Base-by-base conservation (phyloP, 2,888 invertebrate genomes). In the Agrypnus murinus region DNA sequence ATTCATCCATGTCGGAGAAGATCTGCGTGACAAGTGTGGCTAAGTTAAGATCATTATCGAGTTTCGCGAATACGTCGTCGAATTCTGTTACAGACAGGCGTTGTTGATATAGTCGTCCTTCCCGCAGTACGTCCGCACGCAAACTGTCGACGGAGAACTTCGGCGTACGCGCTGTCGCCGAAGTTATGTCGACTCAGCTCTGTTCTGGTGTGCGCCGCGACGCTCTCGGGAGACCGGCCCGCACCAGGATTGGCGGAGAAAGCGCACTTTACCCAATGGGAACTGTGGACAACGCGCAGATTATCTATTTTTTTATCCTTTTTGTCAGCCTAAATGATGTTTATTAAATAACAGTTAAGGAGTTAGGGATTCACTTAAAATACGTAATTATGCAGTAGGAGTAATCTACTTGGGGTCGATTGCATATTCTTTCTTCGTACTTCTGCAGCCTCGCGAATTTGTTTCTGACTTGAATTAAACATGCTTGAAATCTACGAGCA, bases 161-260 rank as follows among this genome's bases (percentile, higher is more conserved):
- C n/a, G 59, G 32, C 65, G 59, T 63, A 62, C 66, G 69, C 68
- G 69, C 64, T 62, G 64, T 71, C 74, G 71, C 58, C 65, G 60
- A 40, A 71, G 59, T 72, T 15, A 57, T 65, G 68, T 70, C 63
- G 67, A 70, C 66, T 66, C 58, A 45, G 72, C 65, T 62, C 60
- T 58, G 58, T 65, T 68, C 64, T 66, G 71, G 62, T 75, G 72
- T 71, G 69, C 75, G 68, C 73, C 74, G 74, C 75, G 74, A 69
- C 74, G 73, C 64, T 72, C 74, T 73, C 66, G 64, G 69, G 73
- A 71, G 71, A 73, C 72, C 78, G 77, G 74, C 75, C 73, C 75
- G 77, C 55, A 65, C 66, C 71, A 68, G 69, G 78, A 83, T 83
- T 83, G 83, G 83, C 69, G 74, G 78, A 77, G 80, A 77, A 79